Evolutionary conservation across 2,113 vertebrate species (phyloP).

Genomic region (Actenoides lindsayi): DNA sequence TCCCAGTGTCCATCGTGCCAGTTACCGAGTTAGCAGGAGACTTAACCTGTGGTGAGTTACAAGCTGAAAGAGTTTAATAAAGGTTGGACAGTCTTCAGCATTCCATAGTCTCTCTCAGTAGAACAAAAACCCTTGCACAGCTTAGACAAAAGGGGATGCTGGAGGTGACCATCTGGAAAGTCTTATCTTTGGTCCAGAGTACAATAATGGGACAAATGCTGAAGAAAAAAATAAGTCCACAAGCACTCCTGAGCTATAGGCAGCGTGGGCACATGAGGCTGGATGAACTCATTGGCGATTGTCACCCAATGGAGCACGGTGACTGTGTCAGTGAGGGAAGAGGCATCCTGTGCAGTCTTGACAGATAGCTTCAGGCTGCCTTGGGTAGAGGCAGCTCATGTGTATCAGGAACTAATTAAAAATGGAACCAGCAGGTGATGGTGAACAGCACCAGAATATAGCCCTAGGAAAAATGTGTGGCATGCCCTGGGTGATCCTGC

Average conservation of each 20-base stretch:
- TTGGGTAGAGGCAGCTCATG: too few relatives aligned
- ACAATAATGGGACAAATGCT: background rate
- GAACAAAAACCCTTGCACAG: rapidly evolving
- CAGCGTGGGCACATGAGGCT: rapidly evolving
- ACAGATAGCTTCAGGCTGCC: background rate
- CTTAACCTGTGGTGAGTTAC: too few relatives aligned
- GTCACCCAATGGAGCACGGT: rapidly evolving
- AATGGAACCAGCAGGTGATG: background rate
- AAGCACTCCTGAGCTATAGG: rapidly evolving
- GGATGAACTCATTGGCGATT: rapidly evolving
- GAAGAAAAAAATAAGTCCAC: rapidly evolving
- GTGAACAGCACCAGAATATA: rapidly evolving
- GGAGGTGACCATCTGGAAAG: background rate
- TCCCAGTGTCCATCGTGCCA: rapidly evolving
- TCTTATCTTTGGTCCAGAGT: rapidly evolving
- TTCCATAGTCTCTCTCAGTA: rapidly evolving
- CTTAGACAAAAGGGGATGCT: background rate
- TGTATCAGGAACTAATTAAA: background rate
- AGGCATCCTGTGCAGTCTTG: rapidly evolving
- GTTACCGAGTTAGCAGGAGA: rapidly evolving
- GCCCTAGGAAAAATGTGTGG: background rate
- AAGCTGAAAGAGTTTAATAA: too few relatives aligned
- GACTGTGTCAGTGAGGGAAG: rapidly evolving
- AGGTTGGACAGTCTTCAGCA: rapidly evolving
- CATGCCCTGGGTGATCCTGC: too few relatives aligned